phyloP scores from a whole-genome alignment of 1,140 invertebrate species.

The Listronotus bonariensis region DNA sequence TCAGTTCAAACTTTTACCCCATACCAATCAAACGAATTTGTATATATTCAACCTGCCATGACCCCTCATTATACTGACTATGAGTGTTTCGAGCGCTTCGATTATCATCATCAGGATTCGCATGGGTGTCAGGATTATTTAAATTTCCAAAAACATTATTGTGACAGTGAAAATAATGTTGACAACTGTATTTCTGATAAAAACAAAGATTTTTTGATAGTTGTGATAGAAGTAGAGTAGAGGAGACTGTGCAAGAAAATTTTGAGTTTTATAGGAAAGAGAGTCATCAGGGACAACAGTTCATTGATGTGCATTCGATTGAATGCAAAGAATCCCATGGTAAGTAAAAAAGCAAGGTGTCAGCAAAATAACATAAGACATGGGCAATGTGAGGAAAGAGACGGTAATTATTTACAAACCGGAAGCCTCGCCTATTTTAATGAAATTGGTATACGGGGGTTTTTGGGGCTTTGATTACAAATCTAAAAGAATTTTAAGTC shows the following conservation, averaged over 20 bases:
- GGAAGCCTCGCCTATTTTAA: too few species aligned
- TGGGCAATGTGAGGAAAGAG: too few species aligned
- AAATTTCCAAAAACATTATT: conserved; percentile 1
- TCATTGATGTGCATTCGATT: conserved; percentile 13
- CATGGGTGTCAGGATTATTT: conserved; percentile 1
- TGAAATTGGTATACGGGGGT: too few species aligned
- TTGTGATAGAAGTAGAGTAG: not conserved
- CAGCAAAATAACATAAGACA: too few species aligned
- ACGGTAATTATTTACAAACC: too few species aligned
- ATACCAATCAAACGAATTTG: not conserved
- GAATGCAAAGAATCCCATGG: too few species aligned
- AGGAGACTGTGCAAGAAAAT: too few species aligned
- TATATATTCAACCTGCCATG: not conserved
- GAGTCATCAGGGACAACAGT: not conserved
- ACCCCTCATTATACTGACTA: not conserved
- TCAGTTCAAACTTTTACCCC: not conserved
- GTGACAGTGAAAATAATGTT: conserved; percentile 1
- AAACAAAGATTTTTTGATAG: not conserved
- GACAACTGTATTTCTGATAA: too few species aligned
- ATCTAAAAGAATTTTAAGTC: too few species aligned
- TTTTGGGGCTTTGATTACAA: too few species aligned
- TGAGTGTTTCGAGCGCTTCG: not conserved
- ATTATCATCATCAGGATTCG: not conserved
- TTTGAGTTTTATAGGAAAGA: not conserved
- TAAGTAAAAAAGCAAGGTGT: too few species aligned